These are phyloP conservation scores for Euwallacea fornicatus DNA, from an alignment of 1,140 invertebrate species.

Conservation along the genomic window DNA sequence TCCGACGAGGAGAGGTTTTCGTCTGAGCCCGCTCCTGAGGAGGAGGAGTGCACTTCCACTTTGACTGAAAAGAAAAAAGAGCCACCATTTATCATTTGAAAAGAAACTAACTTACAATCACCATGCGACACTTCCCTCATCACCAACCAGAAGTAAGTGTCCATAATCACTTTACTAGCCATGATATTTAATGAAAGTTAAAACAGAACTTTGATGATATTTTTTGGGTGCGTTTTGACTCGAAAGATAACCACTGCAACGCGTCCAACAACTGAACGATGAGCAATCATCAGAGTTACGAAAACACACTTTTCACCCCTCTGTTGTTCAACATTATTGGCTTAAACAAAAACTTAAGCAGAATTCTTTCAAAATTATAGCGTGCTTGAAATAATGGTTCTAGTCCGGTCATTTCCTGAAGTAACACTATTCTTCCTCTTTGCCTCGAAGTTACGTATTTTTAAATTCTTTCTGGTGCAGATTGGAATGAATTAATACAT, in stretches of 20 bases:
- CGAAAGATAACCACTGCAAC: no score
- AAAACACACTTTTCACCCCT: background rate
- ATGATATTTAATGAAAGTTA: background rate
- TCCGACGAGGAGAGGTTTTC: slow-evolving; percentile 62
- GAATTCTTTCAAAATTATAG: slow-evolving; percentile 2
- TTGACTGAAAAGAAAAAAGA: slow-evolving; percentile 58
- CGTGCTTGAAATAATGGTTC: slow-evolving; percentile 17
- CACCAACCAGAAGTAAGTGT: slow-evolving; percentile 11
- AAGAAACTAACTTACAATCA: slow-evolving; percentile 2
- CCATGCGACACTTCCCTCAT: slow-evolving; percentile 3
- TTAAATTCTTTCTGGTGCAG: no score
- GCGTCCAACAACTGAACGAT: background rate
- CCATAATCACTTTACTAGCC: background rate
- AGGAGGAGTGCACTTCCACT: slow-evolving; percentile 67
- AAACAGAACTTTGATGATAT: no score
- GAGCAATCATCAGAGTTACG: background rate
- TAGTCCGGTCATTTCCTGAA: background rate
- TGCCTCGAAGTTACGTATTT: no score
- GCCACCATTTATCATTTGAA: background rate
- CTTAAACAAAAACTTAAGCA: background rate
- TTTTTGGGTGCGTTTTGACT: no score
- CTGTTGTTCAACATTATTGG: background rate
- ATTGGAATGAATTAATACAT: no score
- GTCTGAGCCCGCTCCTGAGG: slow-evolving; percentile 61
- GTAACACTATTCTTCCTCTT: background rate